Base-by-base conservation (phyloP, 2,113 vertebrate species). In the Equus przewalskii region DNA sequence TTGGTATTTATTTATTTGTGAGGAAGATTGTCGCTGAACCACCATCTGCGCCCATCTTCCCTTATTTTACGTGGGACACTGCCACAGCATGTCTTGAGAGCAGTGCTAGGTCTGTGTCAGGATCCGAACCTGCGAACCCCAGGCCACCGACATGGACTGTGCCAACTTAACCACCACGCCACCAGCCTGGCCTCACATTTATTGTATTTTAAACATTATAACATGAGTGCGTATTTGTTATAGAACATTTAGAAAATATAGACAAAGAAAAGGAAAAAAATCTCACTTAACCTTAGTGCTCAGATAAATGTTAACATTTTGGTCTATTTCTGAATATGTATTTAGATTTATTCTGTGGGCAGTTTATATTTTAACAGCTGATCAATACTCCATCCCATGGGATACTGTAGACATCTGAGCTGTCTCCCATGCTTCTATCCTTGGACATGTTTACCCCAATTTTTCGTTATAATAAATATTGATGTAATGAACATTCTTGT, bases 281-380 rank as follows among this genome's bases (percentile, higher is more conserved):
- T 60, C 12, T 87, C 7, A 0, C 44, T 80, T 67, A 36, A 85
- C 14, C 4, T 49, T 51, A 41, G 6, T 5, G 11, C 14, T 58
- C 82, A 51, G 46, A 46, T 75, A 58, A 88, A 67, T 36, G 51
- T 84, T 95, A 85, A 33, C 41, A 60, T 84, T 93, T 92, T n/a
- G 11, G 5, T 46, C 58, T 91, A n/a, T 94, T 85, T 89, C 62
- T 30, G 8, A 75, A 33, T 46, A 22, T 56, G 16, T 64, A 14
- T 65, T 95, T 90, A 78, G 69, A 69, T 72, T 91, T 91, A 49
- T 72, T 91, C 8, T 58, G 10, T 9, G 15, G 49, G 5, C 2
- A 33, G 41, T 72, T 76, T 28, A 15, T 65, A 33, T 80, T 95
- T 84, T 85, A 80, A 33, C 64, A 24, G 5, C 21, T 64, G 67